Conservation (phyloP, 2,888 invertebrate genomes). For the Platycheirus albimanus region DNA sequence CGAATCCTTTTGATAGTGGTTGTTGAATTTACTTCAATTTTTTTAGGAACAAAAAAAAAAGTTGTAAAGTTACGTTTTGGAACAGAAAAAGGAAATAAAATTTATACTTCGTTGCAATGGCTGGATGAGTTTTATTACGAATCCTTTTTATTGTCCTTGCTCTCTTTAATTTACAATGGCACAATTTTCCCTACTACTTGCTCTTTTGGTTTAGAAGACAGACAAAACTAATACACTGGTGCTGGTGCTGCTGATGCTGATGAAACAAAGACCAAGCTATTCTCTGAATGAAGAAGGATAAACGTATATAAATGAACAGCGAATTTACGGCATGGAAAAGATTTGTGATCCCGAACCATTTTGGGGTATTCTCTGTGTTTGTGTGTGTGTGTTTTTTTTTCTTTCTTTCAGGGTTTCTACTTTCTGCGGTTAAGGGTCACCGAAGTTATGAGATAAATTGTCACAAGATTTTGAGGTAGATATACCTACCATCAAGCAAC, state of each 20-base stretch:
- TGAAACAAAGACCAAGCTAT: conserved; percentile 23
- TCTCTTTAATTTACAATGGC: conserved; percentile 44
- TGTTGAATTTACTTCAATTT: conserved; percentile 34
- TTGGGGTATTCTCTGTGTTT: conserved; percentile 15
- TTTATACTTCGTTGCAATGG: conserved; percentile 68
- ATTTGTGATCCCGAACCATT: conserved; percentile 69
- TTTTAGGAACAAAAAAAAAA: conserved; percentile 27
- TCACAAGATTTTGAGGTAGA: conserved; percentile 39
- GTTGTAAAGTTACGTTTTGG: conserved; percentile 70
- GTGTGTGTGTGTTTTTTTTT: conserved; percentile 1
- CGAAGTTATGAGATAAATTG: conserved; percentile 70
- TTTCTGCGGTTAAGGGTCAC: conserved; percentile 65
- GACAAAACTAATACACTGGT: conserved; percentile 4
- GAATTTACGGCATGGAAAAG: conserved; percentile 69
- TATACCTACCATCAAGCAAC: conserved; percentile 7
- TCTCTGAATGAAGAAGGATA: conserved; percentile 21
- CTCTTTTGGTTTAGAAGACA: conserved; percentile 15
- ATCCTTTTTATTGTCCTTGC: conserved; percentile 68
- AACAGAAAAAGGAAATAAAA: conserved; percentile 68
- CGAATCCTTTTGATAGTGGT: conserved; percentile 3
- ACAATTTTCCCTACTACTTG: conserved; percentile 11
- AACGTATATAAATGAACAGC: conserved; percentile 65
- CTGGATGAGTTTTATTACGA: conserved; percentile 69
- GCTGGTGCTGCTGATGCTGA: too few species aligned
- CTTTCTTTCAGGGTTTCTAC: background rate